Conservation (phyloP, 2,888 invertebrate genomes). For the Drosophila parthenogenetica region DNA sequence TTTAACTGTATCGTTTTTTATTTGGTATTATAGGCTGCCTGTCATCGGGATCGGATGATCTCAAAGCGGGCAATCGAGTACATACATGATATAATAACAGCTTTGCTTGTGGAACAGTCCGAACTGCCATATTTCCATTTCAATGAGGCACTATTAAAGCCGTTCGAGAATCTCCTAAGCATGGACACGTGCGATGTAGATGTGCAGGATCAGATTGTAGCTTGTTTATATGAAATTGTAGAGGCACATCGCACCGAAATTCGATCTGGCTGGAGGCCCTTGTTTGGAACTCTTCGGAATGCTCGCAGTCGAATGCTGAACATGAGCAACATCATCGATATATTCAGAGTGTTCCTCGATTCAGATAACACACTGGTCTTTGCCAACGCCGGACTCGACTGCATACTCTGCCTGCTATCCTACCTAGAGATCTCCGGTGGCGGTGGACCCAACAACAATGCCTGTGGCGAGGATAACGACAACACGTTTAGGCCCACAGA, state of each 20-base stretch:
- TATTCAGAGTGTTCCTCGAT: constrained; percentile 96
- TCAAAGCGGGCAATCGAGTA: constrained; percentile 96
- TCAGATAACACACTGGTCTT: constrained; percentile 97
- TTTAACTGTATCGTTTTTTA: neutral
- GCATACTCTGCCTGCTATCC: constrained; percentile 94
- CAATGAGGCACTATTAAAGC: constrained; percentile 97
- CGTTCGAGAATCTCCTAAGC: constrained; percentile 97
- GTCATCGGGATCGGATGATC: constrained; percentile 94
- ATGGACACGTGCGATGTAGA: constrained; percentile 97
- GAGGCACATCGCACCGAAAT: constrained; percentile 97
- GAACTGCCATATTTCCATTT: constrained; percentile 97
- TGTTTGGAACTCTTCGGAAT: constrained; percentile 96
- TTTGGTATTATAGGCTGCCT: constrained; percentile 89
- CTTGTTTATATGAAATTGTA: constrained; percentile 97
- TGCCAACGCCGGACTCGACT: constrained; percentile 97
- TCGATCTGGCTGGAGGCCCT: constrained; percentile 97
- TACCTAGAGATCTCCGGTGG: constrained; percentile 85
- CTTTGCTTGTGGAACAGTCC: constrained; percentile 93
- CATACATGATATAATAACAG: constrained; percentile 96
- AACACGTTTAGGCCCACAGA: constrained; percentile 85
- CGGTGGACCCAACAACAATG: constrained; percentile 89
- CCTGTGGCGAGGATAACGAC: constrained; percentile 83
- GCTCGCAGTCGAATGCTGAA: constrained; percentile 89
- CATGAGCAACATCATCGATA: constrained; percentile 91
- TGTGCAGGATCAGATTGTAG: constrained; percentile 93